Evolutionary conservation across 2,797 vertebrate genomes (phyloP).

Genomic region (Sebastes minor): DNA sequence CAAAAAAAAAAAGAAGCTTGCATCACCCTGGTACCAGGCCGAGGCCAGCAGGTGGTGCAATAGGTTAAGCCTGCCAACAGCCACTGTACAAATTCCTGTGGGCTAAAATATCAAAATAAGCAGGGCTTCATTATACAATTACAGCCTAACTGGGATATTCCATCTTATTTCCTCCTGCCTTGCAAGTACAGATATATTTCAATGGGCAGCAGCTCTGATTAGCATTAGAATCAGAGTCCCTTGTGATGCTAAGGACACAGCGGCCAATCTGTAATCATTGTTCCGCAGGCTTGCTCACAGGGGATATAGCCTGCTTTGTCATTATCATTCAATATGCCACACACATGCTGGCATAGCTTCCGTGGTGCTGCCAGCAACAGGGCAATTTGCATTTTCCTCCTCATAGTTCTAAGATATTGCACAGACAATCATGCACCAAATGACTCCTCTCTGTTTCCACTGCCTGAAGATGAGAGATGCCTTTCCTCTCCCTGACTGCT

Average conservation of each 20-base stretch:
- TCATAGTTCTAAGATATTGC: conserved; percentile 17
- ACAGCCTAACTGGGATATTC: conserved; percentile 36
- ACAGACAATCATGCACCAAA: conserved; percentile 54
- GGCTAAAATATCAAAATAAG: conserved; percentile 44
- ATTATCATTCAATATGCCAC: conserved; percentile 68
- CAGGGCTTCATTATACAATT: conserved; percentile 30
- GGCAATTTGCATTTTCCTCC: conserved; percentile 64
- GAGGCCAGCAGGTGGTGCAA: conserved; percentile 67
- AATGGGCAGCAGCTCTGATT: conserved; percentile 61
- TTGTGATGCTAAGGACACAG: conserved; percentile 58
- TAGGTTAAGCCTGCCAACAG: conserved; percentile 27
- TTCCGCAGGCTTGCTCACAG: conserved; percentile 69
- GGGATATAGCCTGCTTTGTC: conserved; percentile 65
- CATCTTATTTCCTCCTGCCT: conserved; percentile 47
- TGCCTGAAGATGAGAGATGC: conserved; percentile 20
- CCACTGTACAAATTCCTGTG: neutral
- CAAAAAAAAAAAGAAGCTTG: neutral
- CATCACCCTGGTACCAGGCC: neutral
- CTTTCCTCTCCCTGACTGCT: neutral
- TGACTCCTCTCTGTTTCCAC: conserved; percentile 16
- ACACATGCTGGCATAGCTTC: conserved; percentile 57
- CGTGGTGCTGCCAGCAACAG: conserved; percentile 29
- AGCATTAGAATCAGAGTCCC: conserved; percentile 72
- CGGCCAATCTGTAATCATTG: conserved; percentile 77
- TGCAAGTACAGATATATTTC: conserved; percentile 60